Base-by-base conservation (phyloP, 2,797 vertebrate genomes). In the Clarias pachynema region DNA sequence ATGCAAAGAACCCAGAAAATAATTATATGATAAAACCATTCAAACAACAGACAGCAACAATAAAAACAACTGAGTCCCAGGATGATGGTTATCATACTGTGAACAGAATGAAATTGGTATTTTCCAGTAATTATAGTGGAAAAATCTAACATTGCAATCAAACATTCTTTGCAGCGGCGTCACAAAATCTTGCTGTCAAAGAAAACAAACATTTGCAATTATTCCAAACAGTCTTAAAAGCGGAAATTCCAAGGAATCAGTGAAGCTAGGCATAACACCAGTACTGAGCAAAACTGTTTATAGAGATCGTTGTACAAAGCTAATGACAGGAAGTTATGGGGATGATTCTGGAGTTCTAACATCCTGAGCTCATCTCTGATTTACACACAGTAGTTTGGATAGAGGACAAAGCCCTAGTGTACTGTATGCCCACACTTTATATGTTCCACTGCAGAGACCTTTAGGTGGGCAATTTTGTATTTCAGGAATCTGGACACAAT, bases 271-370 rank as follows among this genome's bases (percentile, higher is more conserved):
- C 91, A 91, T 63, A 94, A 90, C 90, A 91, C 87, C 88, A 68
- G 78, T 86, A 89, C 88, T 85, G 85, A 87, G 90, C 88, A 89
- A 90, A 93, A 92, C 88, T 83, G 77, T 88, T 87, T 91, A 91
- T 81, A 84, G 78, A 40, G 84, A 88, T 87, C 79, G 62, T 57
- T 62, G 87, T 87, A 86, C 78, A 86, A 86, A 91, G 86, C 90
- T 94, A 94, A 95, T 94, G 90, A 91, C 94, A 95, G 94, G 94
- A 95, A 94, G 93, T 88, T 88, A 87, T 90, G 92, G 89, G 89
- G 91, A 94, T 93, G 91, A 92, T 91, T 89, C 86, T 79, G 83
- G 88, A 81, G 81, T 88, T 87, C 82, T 83, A 86, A 91, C 90
- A 92, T 93, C 90, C 87, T 87, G 84, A 69, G 85, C 40, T 18